Base-by-base conservation (phyloP, 2,888 invertebrate species). In the Matsumyia berberina region DNA sequence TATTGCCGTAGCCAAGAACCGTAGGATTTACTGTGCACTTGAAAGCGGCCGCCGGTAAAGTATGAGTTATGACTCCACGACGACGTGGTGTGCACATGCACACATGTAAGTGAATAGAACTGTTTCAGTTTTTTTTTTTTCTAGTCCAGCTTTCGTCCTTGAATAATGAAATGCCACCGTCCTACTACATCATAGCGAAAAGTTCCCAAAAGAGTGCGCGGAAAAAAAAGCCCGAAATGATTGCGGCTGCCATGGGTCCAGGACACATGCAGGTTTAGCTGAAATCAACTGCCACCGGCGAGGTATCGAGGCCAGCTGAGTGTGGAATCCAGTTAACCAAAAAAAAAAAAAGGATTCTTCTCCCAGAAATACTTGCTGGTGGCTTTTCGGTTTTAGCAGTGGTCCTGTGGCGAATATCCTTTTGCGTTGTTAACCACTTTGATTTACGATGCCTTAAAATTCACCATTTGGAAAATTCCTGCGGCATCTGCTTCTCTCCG, bases 371-470 rank as follows among this genome's bases (percentile, higher is more conserved):
- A 42, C 24, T 66, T 24, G 37, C 35, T 46, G 31, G 35, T 31
- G 19, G 35, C 24, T 17, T 29, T 17, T 29, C 51, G 55, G 77
- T 44, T 33, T 44, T 60, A 67, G 51, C 64, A 51, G 49, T 37
- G 42, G 29, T 64, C 64, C 73, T 69, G 62, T 42, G 74, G 79
- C 74, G 74, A 79, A 70, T 74, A 85, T 85, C 69, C 79, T 66
- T 79, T 79, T 74, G 73, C 67, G 67, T 74, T 79, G 69, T 55
- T 74, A 85, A 69, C 79, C 79, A 69, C 79, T 79, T 74, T 85
- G 83, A 85, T 85, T 85, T 85, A 85, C 79, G 83, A 79, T 79
- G 69, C 70, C 69, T 79, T 62, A 60, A 83, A 83, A 73, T 79
- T 83, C 74, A 73, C 83, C 73, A 83, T 85, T 85, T 79, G 70